phyloP scores from a whole-genome alignment of 2,888 invertebrate species.

The Trilocha varians region DNA sequence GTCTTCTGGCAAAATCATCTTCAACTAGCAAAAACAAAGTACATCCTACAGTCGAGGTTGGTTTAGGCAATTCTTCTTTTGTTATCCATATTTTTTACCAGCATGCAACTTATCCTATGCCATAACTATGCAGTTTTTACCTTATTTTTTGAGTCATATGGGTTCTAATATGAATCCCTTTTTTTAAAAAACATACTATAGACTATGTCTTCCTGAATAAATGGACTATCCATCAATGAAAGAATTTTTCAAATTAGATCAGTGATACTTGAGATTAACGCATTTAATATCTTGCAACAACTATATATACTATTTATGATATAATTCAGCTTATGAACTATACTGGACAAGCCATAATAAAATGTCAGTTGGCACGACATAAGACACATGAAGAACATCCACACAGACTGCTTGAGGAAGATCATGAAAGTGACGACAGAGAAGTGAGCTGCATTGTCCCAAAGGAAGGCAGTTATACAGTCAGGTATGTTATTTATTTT shows the following conservation, averaged over 20 bases:
- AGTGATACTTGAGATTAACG: no score
- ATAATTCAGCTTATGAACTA: constrained; percentile 42
- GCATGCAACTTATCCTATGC: no score
- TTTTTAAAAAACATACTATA: no score
- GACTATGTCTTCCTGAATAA: no score
- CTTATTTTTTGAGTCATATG: no score
- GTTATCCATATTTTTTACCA: no score
- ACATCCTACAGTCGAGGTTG: constrained; percentile 83
- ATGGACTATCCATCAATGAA: no score
- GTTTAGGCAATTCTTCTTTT: constrained; percentile 10
- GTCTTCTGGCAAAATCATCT: constrained; percentile 76
- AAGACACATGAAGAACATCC: constrained; percentile 75
- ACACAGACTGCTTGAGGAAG: constrained; percentile 79
- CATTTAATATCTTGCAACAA: no score
- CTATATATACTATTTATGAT: no score
- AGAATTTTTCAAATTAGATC: no score
- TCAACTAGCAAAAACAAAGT: constrained; percentile 75
- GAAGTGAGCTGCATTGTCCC: constrained; percentile 80
- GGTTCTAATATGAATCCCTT: no score
- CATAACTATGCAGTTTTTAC: no score
- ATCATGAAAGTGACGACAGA: constrained; percentile 76
- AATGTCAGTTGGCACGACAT: constrained; percentile 80
- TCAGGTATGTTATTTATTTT: constrained; percentile 63
- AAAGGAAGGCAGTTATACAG: constrained; percentile 73
- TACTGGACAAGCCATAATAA: constrained; percentile 74